These are phyloP conservation scores for Drusus annulatus DNA, from an alignment of 1,140 invertebrate genomes.

Conservation along the genomic window DNA sequence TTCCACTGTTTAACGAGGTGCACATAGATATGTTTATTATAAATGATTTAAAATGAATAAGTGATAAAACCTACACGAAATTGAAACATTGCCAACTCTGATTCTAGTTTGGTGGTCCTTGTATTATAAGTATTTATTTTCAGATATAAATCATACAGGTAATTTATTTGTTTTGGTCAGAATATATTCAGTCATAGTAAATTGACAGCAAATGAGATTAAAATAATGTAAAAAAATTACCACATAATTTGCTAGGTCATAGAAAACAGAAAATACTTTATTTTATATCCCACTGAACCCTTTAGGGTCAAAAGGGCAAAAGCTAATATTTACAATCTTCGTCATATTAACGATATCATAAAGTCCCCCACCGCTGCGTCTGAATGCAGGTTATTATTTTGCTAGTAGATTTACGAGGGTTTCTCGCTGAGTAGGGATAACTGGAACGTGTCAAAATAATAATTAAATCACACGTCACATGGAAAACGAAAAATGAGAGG, in stretches of 20 bases:
- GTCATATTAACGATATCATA: conserved; percentile 41
- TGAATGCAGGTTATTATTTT: conserved; percentile 11
- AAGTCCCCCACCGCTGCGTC: conserved; percentile 5
- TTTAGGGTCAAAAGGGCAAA: conserved; percentile 12
- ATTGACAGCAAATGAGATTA: not conserved
- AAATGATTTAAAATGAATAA: too few relatives aligned
- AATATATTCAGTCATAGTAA: not conserved
- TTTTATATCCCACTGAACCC: not conserved
- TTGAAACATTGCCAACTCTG: too few relatives aligned
- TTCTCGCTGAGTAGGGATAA: conserved; percentile 21
- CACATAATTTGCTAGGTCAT: not conserved
- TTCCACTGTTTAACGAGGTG: too few relatives aligned
- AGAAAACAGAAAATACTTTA: not conserved
- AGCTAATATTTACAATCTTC: conserved; percentile 41
- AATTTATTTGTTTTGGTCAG: not conserved
- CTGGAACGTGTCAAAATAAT: not conserved
- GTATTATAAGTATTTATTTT: too few relatives aligned
- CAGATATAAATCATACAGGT: too few relatives aligned
- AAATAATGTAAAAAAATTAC: not conserved
- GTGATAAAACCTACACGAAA: too few relatives aligned
- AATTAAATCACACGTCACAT: conserved; percentile 4
- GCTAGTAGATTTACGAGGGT: not conserved
- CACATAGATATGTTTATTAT: too few relatives aligned
- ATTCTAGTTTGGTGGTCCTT: too few relatives aligned
- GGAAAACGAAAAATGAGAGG: not conserved